Conservation (phyloP, 2,888 invertebrate genomes). For the Danaus chrysippus region DNA sequence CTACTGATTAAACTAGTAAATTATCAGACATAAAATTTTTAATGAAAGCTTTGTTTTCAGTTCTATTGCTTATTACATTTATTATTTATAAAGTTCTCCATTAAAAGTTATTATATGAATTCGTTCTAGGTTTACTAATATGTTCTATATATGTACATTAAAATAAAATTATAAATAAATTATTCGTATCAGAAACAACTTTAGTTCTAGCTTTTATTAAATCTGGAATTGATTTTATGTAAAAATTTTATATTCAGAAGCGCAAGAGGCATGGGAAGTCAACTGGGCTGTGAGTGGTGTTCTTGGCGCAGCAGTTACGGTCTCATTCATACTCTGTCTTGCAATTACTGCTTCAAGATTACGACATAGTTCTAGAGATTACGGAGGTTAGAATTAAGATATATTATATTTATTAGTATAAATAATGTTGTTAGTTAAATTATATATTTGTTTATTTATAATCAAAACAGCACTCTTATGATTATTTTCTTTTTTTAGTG, state of each 20-base stretch:
- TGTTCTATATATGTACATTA: too few relatives aligned
- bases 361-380: slow-evolving; percentile 71
- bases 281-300: slow-evolving; percentile 81
- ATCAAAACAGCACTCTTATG: neutral
- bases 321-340: slow-evolving; percentile 82
- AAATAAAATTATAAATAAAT: too few relatives aligned
- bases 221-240: slow-evolving; percentile 38
- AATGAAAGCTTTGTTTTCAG: too few relatives aligned
- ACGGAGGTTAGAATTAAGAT: slow-evolving; percentile 62
- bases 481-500: slow-evolving; percentile 47
- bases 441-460: too few relatives aligned
- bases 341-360: slow-evolving; percentile 82
- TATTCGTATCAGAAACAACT: too few relatives aligned
- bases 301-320: slow-evolving; percentile 83
- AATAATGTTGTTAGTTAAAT: neutral
- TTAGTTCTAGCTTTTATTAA: too few relatives aligned
- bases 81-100: too few relatives aligned
- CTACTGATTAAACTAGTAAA: too few relatives aligned
- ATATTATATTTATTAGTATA: neutral
- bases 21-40: too few relatives aligned
- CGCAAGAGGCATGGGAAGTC: slow-evolving; percentile 70
- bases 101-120: too few relatives aligned
- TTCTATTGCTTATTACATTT: too few relatives aligned
- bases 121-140: too few relatives aligned
- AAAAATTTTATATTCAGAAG: slow-evolving; percentile 44